Evolutionary conservation across 2,113 vertebrate species (phyloP).

Genomic region (Myiopsitta monachus): DNA sequence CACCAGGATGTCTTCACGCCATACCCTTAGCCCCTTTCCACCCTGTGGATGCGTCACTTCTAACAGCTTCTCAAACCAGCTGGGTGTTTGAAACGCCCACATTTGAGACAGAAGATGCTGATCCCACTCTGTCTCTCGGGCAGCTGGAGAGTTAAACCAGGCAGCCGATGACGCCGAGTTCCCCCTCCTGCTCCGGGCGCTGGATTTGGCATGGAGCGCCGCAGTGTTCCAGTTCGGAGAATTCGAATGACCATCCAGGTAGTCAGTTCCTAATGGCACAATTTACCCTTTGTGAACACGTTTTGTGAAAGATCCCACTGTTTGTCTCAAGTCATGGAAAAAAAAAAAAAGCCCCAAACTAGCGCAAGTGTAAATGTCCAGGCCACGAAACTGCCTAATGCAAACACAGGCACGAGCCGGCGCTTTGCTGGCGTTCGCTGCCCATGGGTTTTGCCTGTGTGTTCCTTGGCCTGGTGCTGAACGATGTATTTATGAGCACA

Average conservation of each 20-base stretch:
- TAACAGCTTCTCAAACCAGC: not conserved
- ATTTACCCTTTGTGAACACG: constrained; percentile 62
- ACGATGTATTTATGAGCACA: not conserved
- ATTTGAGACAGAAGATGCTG: not conserved
- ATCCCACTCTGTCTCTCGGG: not conserved
- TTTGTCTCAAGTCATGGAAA: constrained; percentile 18
- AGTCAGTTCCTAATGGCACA: constrained; percentile 45
- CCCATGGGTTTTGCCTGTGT: not conserved
- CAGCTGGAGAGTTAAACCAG: not conserved
- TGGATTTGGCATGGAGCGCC: not conserved
- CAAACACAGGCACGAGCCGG: constrained; percentile 59
- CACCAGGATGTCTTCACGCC: not conserved
- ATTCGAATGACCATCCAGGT: constrained; percentile 43
- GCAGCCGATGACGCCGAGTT: not conserved
- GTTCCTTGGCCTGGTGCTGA: constrained; percentile 43
- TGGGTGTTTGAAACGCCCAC: not conserved
- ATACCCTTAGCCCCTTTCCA: not conserved
- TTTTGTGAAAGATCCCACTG: constrained; percentile 65
- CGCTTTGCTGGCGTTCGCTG: not conserved
- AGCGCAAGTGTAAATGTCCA: constrained; percentile 23
- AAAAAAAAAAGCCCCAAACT: not conserved
- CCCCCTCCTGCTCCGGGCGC: not conserved
- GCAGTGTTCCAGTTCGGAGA: constrained; percentile 26
- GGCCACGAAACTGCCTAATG: constrained; percentile 28
- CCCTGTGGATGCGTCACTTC: not conserved